Base-by-base conservation (phyloP, 2,888 invertebrate genomes). In the Agelastica alni region DNA sequence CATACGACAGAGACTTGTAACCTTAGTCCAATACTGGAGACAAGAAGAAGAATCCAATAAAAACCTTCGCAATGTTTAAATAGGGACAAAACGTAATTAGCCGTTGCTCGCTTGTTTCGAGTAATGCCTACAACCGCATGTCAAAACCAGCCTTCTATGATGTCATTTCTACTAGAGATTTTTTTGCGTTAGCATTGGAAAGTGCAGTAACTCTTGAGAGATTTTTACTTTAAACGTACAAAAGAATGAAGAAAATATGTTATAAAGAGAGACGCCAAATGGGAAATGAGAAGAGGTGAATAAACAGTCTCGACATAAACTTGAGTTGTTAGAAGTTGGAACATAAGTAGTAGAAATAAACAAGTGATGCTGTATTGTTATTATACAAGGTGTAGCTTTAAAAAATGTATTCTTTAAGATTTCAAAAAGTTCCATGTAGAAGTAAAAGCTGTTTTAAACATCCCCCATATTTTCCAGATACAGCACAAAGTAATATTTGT, bases 71-170 rank as follows among this genome's bases (percentile, higher is more conserved):
- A 53, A 53, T 37, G 56, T 51, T 56, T 51, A 52, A 56, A 59
- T 45, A 55, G 52, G 59, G 56, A 59, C 56, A 46, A 53, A 59
- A 42, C 47, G 54, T 48, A 59, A 59, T 59, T 59, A 59, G 56
- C 51, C 51, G 47, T 34, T 43, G 53, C 46, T 34, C 47, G 44
- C 34, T 46, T 41, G 56, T 51, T 51, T 48, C 48, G 44, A 59
- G 56, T 47, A 51, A 54, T 54, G 54, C 53, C 45, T 54, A 39
- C 37, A 37, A 48, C 47, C 56, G 45, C 51, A 56, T 22, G 56
- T 56, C 59, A 59, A 56, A 53, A 51, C 28, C 56, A 30, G 48
- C 37, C 52, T 52, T 56, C 59, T 59, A 52, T 56, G 59, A 51
- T 56, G 59, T 51, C 56, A 56, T 51, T 59, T 48, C 47, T 54